Conservation (phyloP, 2,888 invertebrate genomes). For the Parnassius mnemosyne region DNA sequence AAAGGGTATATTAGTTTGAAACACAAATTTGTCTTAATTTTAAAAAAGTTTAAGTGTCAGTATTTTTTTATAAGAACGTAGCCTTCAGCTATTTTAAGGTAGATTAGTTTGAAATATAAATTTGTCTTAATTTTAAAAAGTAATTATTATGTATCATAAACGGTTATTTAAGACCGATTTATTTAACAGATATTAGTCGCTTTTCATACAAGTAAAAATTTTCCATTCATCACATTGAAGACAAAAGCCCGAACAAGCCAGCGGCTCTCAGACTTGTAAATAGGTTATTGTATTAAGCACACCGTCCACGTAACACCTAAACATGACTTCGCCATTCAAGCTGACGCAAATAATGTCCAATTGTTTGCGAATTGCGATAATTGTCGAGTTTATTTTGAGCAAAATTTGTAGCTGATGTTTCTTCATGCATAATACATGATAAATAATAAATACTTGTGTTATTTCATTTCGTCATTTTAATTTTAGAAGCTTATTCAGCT, state of each 20-base stretch:
- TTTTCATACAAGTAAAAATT: conserved; percentile 1
- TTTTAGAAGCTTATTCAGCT: background rate
- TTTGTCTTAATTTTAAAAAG: background rate
- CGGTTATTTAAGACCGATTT: background rate
- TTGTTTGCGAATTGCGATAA: conserved; percentile 7
- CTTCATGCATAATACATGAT: background rate
- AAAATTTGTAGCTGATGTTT: background rate
- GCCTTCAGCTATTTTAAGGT: too few relatives aligned
- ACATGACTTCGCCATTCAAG: conserved; percentile 6
- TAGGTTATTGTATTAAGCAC: conserved; percentile 16
- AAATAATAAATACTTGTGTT: conserved; percentile 13
- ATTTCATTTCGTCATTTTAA: conserved; percentile 11
- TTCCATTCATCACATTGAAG: conserved; percentile 13
- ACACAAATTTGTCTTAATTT: too few relatives aligned
- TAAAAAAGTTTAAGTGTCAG: too few relatives aligned
- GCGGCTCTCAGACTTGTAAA: conserved; percentile 2
- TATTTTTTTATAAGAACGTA: too few relatives aligned
- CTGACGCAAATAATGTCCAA: conserved; percentile 16
- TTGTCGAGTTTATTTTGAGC: conserved; percentile 5
- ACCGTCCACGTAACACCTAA: conserved; percentile 9
- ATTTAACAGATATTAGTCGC: background rate
- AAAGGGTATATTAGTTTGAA: too few relatives aligned
- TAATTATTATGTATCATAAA: background rate
- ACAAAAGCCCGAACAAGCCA: conserved; percentile 9
- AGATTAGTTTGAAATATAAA: too few relatives aligned